phyloP scores from a whole-genome alignment of 2,113 vertebrate species.

The Crotalus horridus region DNA sequence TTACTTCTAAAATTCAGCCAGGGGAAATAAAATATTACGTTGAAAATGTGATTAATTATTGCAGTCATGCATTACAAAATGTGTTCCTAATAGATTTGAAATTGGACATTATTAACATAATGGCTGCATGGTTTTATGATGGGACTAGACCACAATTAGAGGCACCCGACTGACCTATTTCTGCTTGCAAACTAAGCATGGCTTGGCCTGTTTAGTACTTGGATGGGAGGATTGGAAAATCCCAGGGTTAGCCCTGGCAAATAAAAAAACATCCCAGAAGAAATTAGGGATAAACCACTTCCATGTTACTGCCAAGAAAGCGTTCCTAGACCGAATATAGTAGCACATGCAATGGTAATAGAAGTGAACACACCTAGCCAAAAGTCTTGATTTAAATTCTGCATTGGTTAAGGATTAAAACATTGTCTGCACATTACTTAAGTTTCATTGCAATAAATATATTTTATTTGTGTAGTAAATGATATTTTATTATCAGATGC shows the following conservation, averaged over 20 bases:
- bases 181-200: background rate
- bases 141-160: background rate
- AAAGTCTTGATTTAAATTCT: background rate
- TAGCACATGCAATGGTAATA: background rate
- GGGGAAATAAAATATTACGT: conserved; percentile 52
- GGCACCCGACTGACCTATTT: background rate
- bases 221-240: background rate
- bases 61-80: conserved; percentile 20
- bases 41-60: conserved; percentile 49
- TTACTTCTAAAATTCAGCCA: conserved; percentile 28
- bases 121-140: background rate
- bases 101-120: background rate
- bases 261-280: background rate
- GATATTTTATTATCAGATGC: background rate
- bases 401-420: background rate
- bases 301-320: background rate
- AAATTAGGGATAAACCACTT: background rate
- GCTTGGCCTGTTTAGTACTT: background rate
- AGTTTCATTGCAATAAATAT: background rate
- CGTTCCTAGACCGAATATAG: fast-evolving
- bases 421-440: fast-evolving
- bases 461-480: background rate
- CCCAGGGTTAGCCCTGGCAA: background rate
- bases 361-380: background rate
- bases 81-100: conserved; percentile 13